Evolutionary conservation across 2,888 invertebrate genomes (phyloP).

Genomic region (Acronicta alni): DNA sequence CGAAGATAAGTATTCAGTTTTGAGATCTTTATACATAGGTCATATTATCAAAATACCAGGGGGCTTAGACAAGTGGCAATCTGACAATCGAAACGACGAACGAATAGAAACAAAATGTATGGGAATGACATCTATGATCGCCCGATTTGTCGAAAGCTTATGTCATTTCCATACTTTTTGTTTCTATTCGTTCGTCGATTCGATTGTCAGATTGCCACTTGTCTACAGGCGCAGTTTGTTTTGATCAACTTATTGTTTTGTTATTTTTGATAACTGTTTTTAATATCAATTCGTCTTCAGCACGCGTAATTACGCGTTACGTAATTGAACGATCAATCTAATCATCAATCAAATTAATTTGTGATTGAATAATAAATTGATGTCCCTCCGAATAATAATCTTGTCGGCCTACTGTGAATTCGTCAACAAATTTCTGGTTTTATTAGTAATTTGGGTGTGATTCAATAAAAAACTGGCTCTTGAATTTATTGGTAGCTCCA

Average conservation of each 20-base stretch:
- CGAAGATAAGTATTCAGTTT: constrained; percentile 12
- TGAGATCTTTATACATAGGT: constrained; percentile 13
- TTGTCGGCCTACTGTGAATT: constrained; percentile 47
- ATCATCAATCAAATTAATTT: constrained; percentile 54
- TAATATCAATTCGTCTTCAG: constrained; percentile 1
- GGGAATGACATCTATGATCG: too few species aligned
- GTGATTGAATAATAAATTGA: constrained; percentile 51
- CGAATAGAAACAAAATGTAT: too few species aligned
- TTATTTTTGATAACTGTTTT: constrained; percentile 10
- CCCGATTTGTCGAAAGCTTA: too few species aligned
- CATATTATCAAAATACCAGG: constrained; percentile 13
- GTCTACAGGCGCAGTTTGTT: too few species aligned
- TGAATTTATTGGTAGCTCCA: constrained; percentile 62
- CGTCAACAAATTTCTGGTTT: constrained; percentile 53
- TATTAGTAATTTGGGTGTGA: constrained; percentile 48
- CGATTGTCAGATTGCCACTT: too few species aligned
- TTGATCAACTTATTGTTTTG: constrained; percentile 10
- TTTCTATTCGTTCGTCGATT: too few species aligned
- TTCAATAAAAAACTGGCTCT: constrained; percentile 51
- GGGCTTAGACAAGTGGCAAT: too few species aligned
- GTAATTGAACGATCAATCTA: constrained; percentile 49
- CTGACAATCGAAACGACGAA: too few species aligned
- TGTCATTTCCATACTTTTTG: too few species aligned
- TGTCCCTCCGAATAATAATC: constrained; percentile 47
- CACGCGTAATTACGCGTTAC: constrained; percentile 26